Evolutionary conservation across 2,797 vertebrate genomes (phyloP), one percentile per base, ranked within the genome.

Genomic region (Malurus splendens): DNA sequence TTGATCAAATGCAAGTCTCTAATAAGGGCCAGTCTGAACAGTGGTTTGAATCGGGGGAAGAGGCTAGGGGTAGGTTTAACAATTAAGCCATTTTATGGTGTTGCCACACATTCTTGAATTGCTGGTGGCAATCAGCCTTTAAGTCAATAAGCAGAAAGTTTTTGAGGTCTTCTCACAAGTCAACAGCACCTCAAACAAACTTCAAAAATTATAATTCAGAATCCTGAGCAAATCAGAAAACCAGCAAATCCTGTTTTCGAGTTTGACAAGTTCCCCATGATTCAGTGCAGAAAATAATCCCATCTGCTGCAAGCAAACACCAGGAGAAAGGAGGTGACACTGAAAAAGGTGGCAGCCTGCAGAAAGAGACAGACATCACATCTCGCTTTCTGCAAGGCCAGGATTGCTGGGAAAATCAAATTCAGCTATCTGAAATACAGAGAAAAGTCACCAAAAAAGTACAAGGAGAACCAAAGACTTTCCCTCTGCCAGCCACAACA

Each of bases 401-500:
- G 14, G 23, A 59, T 9, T 87, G 44, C 50, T 47, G 48, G 78
- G 64, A 86, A 88, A 92, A 91, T 45, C 71, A 86, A 86, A 80
- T 22, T 52, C 45, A 28, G 62, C 36, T 45, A 66, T 33, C 36
- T 66, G 44, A 95, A 94, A 86, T 23, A 76, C 0, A 1, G 68
- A 71, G n/a, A 83, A 81, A 93, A 92, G 36, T 54, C 66, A 86
- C 36, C 7, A 60, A 72, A 57, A 67, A 64, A 28, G 36, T 38
- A 62, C 41, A 75, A 93, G 75, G 85, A 89, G 89, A 94, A 93
- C 44, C 44, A 71, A 93, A 87, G 68, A 76, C 89, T 67, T 73
- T 30, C n/a, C 28, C 32, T 79, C 52, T 92, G 87, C 93, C 91
- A 91, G 71, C 38, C 62, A 86, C 71, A 73, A 90, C 83, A 80